These are phyloP conservation scores for Meandrusa payeni DNA, from an alignment of 2,888 invertebrate genomes.

Conservation along the genomic window DNA sequence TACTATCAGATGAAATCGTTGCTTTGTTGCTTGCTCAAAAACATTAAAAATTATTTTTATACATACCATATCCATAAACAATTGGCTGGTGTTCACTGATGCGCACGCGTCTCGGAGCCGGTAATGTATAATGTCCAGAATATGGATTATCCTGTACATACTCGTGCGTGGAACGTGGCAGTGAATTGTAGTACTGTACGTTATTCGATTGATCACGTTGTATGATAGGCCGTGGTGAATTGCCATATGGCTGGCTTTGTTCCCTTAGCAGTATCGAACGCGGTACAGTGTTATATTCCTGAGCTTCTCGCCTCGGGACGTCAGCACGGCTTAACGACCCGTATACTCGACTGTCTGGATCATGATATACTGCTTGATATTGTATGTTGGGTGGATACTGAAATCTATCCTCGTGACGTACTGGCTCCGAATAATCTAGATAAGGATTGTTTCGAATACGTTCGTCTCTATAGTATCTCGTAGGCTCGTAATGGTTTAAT, in stretches of 20 bases:
- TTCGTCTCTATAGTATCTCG: constrained; percentile 37
- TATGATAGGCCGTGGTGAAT: constrained; percentile 8
- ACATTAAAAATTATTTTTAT: constrained; percentile 15
- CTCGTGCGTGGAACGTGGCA: constrained; percentile 48
- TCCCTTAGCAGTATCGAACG: constrained; percentile 19
- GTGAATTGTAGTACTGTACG: constrained; percentile 37
- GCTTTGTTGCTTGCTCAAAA: too few relatives aligned
- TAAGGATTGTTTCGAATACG: constrained; percentile 52
- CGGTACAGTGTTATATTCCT: constrained; percentile 11
- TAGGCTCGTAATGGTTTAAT: constrained; percentile 56
- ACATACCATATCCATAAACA: constrained; percentile 72
- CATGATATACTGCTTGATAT: constrained; percentile 51
- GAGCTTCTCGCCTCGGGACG: neutral
- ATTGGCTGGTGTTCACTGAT: constrained; percentile 65
- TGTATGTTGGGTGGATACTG: constrained; percentile 37
- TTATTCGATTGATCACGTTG: constrained; percentile 15
- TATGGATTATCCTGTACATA: constrained; percentile 39
- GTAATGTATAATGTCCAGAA: constrained; percentile 56
- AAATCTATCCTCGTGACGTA: constrained; percentile 40
- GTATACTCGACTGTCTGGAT: constrained; percentile 46
- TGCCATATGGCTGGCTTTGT: constrained; percentile 6
- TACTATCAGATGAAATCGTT: too few relatives aligned
- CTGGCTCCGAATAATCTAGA: constrained; percentile 48
- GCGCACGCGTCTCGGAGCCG: constrained; percentile 62
- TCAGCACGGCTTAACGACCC: constrained; percentile 49